These are phyloP conservation scores for Leptinotarsa peninsularis DNA, from an alignment of 2,888 invertebrate species.

Conservation along the genomic window DNA sequence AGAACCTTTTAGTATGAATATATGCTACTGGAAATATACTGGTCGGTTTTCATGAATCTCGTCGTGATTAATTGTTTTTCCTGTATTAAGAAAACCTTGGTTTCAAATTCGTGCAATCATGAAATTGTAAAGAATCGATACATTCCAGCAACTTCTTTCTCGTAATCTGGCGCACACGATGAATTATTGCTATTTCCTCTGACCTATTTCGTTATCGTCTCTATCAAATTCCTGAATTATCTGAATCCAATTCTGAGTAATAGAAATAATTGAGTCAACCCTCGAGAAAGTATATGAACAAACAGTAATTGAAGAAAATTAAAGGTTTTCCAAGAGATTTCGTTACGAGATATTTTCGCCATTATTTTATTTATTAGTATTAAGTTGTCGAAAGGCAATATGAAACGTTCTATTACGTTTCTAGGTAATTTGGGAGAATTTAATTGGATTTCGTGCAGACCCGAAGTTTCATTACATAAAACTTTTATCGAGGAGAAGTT, in stretches of 20 bases:
- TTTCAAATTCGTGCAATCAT: background rate
- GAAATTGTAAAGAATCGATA: background rate
- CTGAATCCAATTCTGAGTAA: slow-evolving; percentile 19
- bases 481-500: slow-evolving; percentile 3
- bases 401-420: slow-evolving; percentile 16
- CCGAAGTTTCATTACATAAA: slow-evolving; percentile 17
- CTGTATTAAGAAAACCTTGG: too few species aligned
- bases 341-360: slow-evolving; percentile 6
- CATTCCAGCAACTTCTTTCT: background rate
- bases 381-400: slow-evolving; percentile 21
- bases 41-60: too few species aligned
- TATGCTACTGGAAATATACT: too few species aligned
- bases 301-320: slow-evolving; percentile 30
- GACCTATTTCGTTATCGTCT: slow-evolving; percentile 1
- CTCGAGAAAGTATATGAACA: slow-evolving; percentile 14
- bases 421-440: slow-evolving; percentile 15
- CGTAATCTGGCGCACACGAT: background rate
- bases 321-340: slow-evolving; percentile 18
- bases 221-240: slow-evolving; percentile 10
- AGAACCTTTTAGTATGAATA: too few species aligned
- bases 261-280: slow-evolving; percentile 22
- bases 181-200: slow-evolving; percentile 14
- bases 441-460: slow-evolving; percentile 21
- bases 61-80: too few species aligned
- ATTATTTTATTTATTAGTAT: slow-evolving; percentile 20